Percentiles rank a stretch among this genome's conserved stretches.
Conservation (phyloP, 2,113 vertebrate species). For the Rallus limicola region DNA sequence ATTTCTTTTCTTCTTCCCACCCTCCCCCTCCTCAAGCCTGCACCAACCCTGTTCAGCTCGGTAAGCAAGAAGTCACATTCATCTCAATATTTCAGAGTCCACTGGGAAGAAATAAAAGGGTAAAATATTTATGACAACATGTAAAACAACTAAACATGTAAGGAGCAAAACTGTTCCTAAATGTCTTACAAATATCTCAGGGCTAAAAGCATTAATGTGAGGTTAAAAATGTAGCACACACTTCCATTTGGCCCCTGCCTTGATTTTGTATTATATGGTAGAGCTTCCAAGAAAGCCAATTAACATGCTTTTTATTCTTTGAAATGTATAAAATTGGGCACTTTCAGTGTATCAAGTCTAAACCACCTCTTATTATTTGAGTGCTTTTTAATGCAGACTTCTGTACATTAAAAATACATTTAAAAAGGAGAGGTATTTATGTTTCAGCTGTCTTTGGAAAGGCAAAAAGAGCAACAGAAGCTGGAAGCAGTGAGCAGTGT, state of each 20-base stretch:
- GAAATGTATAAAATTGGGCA: conserved; percentile 39
- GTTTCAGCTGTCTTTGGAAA: conserved; percentile 32
- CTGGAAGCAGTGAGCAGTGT: not conserved
- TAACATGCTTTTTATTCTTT: conserved; percentile 24
- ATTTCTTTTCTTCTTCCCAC: too few species aligned
- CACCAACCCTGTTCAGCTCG: not conserved
- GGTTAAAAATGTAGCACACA: not conserved
- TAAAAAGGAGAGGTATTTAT: not conserved
- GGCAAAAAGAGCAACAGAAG: not conserved
- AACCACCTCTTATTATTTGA: conserved; percentile 40
- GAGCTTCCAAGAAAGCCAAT: conserved; percentile 37
- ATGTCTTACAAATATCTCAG: not conserved
- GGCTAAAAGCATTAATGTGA: not conserved
- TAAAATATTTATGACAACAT: conserved; percentile 38
- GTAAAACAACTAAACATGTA: not conserved
- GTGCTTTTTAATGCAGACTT: conserved; percentile 43
- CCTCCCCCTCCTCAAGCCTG: not conserved
- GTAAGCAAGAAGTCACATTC: conserved; percentile 30
- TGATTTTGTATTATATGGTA: not conserved
- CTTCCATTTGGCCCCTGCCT: not conserved
- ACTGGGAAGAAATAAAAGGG: not conserved
- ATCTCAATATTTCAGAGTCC: conserved; percentile 37
- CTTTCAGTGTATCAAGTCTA: not conserved
- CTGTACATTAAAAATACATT: conserved; percentile 1
- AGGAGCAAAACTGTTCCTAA: not conserved